Percentiles rank a stretch among this genome's conserved stretches.
phyloP scores from a whole-genome alignment of 2,797 vertebrate species.

The Neosilurus hyrtlii region DNA sequence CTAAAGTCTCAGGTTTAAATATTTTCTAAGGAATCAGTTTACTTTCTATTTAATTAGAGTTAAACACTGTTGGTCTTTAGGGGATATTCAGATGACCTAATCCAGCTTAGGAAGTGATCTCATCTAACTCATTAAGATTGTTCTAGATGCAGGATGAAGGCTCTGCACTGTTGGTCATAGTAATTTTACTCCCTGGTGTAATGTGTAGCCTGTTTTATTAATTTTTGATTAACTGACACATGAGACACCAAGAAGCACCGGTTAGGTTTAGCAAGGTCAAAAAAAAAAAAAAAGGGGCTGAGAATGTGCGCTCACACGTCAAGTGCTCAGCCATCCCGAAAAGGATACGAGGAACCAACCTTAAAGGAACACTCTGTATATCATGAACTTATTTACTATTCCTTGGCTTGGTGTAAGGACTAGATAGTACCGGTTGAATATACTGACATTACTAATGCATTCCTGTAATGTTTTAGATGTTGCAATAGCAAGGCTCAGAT shows the following conservation, averaged over 20 bases:
- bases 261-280: constrained; percentile 28
- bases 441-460: neutral
- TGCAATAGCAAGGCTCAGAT: neutral
- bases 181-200: constrained; percentile 26
- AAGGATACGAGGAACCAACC: neutral
- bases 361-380: neutral
- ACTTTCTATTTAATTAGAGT: constrained; percentile 11
- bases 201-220: constrained; percentile 20
- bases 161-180: neutral
- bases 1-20: too few species aligned
- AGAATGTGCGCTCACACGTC: neutral
- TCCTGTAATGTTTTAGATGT: neutral
- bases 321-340: neutral
- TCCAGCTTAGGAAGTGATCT: constrained; percentile 34
- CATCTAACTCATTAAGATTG: constrained; percentile 10
- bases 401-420: neutral
- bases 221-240: constrained; percentile 49
- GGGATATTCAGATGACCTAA: constrained; percentile 21
- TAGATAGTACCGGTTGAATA: too few species aligned
- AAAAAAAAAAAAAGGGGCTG: too few species aligned
- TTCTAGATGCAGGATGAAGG: neutral
- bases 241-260: constrained; percentile 24
- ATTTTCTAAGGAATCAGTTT: neutral
- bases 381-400: neutral
- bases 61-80: constrained; percentile 24